Evolutionary conservation across 2,888 invertebrate species (phyloP).

Genomic region (Caradrina kadenii): DNA sequence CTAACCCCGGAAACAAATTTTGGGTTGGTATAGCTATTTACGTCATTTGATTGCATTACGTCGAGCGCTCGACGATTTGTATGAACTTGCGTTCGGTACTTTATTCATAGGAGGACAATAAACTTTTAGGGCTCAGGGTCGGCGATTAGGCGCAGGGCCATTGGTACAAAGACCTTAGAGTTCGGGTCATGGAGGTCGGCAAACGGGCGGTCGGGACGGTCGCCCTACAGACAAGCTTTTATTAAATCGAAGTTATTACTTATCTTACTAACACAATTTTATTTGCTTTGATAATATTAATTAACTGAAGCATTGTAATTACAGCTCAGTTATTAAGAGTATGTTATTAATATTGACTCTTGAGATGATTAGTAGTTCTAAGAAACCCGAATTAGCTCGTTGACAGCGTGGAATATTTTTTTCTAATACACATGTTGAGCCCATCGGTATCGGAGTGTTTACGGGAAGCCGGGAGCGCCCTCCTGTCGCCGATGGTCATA

Average conservation of each 20-base stretch:
- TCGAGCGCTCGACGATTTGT: slow-evolving; percentile 65
- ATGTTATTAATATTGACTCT: slow-evolving; percentile 20
- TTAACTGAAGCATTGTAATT: slow-evolving; percentile 5
- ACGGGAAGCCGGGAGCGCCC: slow-evolving; percentile 84
- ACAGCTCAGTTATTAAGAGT: not conserved
- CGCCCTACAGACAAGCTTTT: slow-evolving; percentile 60
- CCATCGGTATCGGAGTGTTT: slow-evolving; percentile 77
- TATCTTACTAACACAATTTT: slow-evolving; percentile 17
- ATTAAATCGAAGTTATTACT: slow-evolving; percentile 50
- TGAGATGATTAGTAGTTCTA: slow-evolving; percentile 18
- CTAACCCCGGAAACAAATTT: slow-evolving; percentile 62
- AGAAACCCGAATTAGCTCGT: slow-evolving; percentile 41
- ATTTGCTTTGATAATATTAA: slow-evolving; percentile 18
- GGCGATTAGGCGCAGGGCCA: slow-evolving; percentile 61
- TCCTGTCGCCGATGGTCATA: slow-evolving; percentile 87
- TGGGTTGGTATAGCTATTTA: slow-evolving; percentile 57
- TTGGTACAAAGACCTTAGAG: slow-evolving; percentile 68
- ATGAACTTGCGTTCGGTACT: slow-evolving; percentile 68
- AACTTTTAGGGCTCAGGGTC: slow-evolving; percentile 67
- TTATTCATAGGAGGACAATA: slow-evolving; percentile 65
- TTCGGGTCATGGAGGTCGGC: slow-evolving; percentile 65
- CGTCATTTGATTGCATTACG: slow-evolving; percentile 72
- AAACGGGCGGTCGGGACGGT: slow-evolving; percentile 55
- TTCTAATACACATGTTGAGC: slow-evolving; percentile 74
- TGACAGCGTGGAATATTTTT: slow-evolving; percentile 60